Conservation (phyloP, 2,888 invertebrate species). For the Amphipyra tragopoginis region DNA sequence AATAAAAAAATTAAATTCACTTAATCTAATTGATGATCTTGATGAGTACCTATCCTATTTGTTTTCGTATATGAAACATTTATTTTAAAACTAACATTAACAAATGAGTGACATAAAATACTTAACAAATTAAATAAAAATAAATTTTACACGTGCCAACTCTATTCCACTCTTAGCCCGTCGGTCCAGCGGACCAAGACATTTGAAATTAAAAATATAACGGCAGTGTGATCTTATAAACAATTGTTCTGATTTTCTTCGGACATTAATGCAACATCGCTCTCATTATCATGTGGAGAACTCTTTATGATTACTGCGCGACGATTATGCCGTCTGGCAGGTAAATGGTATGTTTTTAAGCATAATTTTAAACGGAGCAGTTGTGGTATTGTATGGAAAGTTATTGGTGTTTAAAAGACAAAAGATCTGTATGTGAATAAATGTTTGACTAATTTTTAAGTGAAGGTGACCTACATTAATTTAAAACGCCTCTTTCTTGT, state of each 20-base stretch:
- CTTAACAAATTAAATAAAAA: background rate
- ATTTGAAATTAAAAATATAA: constrained; percentile 84
- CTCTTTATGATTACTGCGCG: constrained; percentile 56
- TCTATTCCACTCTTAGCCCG: constrained; percentile 59
- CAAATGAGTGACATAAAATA: no score
- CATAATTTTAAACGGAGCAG: constrained; percentile 5
- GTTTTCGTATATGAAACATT: background rate
- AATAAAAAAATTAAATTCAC: no score
- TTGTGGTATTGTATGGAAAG: constrained; percentile 15
- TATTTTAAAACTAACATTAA: background rate
- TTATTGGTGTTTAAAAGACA: constrained; percentile 2
- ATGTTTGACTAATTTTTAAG: constrained; percentile 16
- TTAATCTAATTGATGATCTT: no score
- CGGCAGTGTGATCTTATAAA: constrained; percentile 78
- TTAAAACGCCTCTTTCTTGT: background rate
- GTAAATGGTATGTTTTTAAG: constrained; percentile 10
- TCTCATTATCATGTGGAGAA: constrained; percentile 71
- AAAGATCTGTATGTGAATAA: constrained; percentile 12
- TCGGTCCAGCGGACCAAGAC: constrained; percentile 72
- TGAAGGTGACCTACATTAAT: background rate
- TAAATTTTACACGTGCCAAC: constrained; percentile 37
- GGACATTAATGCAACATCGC: constrained; percentile 77
- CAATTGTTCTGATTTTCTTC: constrained; percentile 73
- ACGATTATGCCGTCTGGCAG: constrained; percentile 30
- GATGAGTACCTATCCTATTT: no score